These are phyloP conservation scores for Eospalax fontanierii DNA, from an alignment of 2,797 vertebrate species.

Conservation along the genomic window DNA sequence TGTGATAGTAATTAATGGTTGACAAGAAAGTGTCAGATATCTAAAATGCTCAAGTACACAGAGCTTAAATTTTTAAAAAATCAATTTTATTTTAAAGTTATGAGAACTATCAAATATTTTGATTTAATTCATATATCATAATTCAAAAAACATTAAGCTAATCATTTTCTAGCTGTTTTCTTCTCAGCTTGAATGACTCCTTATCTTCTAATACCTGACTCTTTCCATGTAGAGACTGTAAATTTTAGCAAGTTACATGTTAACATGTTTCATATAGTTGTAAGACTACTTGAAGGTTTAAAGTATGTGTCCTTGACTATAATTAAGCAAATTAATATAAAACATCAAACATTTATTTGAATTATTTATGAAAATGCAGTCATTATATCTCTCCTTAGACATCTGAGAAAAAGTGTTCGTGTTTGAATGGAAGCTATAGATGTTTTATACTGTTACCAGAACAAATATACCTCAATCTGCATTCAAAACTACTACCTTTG, in stretches of 20 bases:
- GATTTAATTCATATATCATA: background rate
- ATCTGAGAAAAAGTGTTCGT: background rate
- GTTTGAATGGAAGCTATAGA: background rate
- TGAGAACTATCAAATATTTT: background rate
- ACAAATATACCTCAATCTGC: background rate
- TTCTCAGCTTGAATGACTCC: background rate
- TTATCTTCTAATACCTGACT: background rate
- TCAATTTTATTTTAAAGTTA: constrained; percentile 21
- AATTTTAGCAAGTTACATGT: background rate
- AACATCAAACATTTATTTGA: background rate
- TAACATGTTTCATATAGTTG: background rate
- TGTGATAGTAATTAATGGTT: background rate
- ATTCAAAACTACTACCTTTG: background rate
- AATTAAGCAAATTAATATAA: background rate
- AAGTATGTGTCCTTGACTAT: background rate
- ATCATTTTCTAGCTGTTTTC: background rate
- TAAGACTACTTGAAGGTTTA: background rate
- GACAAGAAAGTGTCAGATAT: background rate
- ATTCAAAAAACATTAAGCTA: background rate
- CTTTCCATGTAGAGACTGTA: background rate
- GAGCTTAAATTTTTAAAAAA: background rate
- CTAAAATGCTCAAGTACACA: background rate
- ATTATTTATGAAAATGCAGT: background rate
- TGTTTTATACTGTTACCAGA: background rate
- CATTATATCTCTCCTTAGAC: background rate